Conservation (phyloP, 2,888 invertebrate genomes). For the Argyresthia goedartella region DNA sequence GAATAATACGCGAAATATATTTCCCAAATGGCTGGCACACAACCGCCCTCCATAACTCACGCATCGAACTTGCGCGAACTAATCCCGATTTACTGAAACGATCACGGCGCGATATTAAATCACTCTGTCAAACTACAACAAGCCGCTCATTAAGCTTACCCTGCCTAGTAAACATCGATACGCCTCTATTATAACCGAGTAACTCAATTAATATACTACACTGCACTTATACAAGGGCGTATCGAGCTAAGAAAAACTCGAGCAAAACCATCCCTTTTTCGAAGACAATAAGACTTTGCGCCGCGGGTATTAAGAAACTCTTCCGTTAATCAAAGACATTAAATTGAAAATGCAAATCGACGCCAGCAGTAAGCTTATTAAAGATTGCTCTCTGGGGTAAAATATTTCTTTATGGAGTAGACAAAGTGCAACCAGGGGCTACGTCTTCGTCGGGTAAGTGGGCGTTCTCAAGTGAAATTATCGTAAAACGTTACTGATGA, state of each 20-base stretch:
- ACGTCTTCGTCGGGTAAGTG: constrained; percentile 28
- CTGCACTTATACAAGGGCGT: constrained; percentile 12
- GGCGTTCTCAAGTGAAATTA: constrained; percentile 39
- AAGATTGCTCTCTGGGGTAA: constrained; percentile 28
- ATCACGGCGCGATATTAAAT: constrained; percentile 57
- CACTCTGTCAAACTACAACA: constrained; percentile 63
- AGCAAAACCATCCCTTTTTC: not conserved
- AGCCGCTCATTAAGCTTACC: constrained; percentile 55
- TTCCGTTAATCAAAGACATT: constrained; percentile 7
- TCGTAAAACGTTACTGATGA: constrained; percentile 39
- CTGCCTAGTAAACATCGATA: constrained; percentile 42
- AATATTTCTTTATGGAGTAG: constrained; percentile 30
- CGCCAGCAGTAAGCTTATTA: constrained; percentile 27
- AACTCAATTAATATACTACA: constrained; percentile 36
- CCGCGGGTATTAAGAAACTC: not conserved
- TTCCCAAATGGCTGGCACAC: constrained; percentile 20
- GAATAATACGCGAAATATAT: constrained; percentile 2
- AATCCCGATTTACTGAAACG: constrained; percentile 61
- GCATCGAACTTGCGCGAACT: constrained; percentile 43
- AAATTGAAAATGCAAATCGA: constrained; percentile 33
- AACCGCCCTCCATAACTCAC: constrained; percentile 44
- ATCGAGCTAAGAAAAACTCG: constrained; percentile 14
- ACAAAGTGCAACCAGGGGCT: constrained; percentile 29
- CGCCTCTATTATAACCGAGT: constrained; percentile 37
- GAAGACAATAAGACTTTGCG: not conserved